Percentiles rank a stretch among this genome's conserved stretches.
Conservation (phyloP, 2,113 vertebrate species). For the Puntigrus tetrazona region DNA sequence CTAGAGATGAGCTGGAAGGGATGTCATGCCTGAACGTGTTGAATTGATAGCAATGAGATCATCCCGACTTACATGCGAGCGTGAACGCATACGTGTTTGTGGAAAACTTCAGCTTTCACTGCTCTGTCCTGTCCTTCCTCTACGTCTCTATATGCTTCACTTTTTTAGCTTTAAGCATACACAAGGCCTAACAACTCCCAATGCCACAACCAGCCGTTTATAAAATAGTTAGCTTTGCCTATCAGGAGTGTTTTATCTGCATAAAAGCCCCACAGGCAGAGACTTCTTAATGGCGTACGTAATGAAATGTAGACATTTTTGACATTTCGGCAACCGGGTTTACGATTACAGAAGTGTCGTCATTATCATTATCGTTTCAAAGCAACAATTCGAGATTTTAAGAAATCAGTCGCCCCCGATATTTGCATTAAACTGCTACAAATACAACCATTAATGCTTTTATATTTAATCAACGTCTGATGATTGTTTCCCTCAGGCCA, state of each 20-base stretch:
- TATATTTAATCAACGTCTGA: not conserved
- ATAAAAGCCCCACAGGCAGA: not conserved
- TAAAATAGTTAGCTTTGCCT: not conserved
- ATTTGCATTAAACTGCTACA: not conserved
- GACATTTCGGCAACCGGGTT: not conserved
- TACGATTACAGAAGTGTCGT: too few species aligned
- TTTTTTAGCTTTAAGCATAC: not conserved
- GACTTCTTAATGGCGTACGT: not conserved
- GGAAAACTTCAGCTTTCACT: not conserved
- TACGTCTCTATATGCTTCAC: not conserved
- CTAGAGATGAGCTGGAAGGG: conserved; percentile 32
- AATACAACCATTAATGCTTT: not conserved
- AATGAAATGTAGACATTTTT: not conserved
- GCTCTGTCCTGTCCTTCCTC: not conserved
- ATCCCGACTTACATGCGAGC: conserved; percentile 48
- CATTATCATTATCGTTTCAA: not conserved
- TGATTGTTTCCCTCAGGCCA: not conserved
- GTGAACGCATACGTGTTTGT: conserved; percentile 18
- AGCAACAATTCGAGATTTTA: not conserved
- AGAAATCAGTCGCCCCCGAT: not conserved
- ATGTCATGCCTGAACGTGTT: conserved; percentile 72
- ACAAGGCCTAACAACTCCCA: not conserved
- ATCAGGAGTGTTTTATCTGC: not conserved
- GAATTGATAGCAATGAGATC: conserved; percentile 71
- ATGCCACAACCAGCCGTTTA: not conserved